Percentiles rank a stretch among this genome's conserved stretches.
Evolutionary conservation across 2,888 invertebrate species (phyloP).

Genomic region (Campoplex capitator): DNA sequence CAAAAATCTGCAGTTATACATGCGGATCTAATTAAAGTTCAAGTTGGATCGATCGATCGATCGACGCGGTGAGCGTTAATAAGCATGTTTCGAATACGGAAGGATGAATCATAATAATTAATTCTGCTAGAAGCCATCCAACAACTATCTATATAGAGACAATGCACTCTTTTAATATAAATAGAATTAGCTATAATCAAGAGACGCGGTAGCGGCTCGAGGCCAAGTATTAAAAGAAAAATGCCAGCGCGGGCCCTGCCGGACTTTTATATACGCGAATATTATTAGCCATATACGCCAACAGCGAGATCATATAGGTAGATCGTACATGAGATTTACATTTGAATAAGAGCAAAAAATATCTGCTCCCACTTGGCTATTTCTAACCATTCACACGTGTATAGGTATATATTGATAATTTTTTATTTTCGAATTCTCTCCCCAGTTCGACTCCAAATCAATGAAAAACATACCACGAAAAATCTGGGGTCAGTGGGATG

Average conservation of each 20-base stretch:
- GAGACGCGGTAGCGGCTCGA: no score
- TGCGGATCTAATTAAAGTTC: no score
- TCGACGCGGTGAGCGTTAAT: constrained; percentile 7
- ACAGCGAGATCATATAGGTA: constrained; percentile 49
- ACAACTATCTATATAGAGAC: constrained; percentile 30
- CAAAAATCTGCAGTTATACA: no score
- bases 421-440: no score
- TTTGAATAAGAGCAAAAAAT: constrained; percentile 23
- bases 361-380: neutral
- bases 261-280: no score
- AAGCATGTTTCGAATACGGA: constrained; percentile 24
- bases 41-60: no score
- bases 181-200: constrained; percentile 51
- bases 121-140: constrained; percentile 28
- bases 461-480: no score
- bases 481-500: no score
- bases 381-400: constrained; percentile 1
- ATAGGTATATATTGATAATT: constrained; percentile 11
- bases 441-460: no score
- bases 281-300: no score
- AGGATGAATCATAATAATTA: constrained; percentile 36
- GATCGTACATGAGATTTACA: constrained; percentile 45
- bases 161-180: constrained; percentile 60
- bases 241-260: no score
- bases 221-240: no score